These are phyloP conservation scores for Dromiciops gliroides DNA, from an alignment of 2,113 vertebrate species.

Conservation along the genomic window DNA sequence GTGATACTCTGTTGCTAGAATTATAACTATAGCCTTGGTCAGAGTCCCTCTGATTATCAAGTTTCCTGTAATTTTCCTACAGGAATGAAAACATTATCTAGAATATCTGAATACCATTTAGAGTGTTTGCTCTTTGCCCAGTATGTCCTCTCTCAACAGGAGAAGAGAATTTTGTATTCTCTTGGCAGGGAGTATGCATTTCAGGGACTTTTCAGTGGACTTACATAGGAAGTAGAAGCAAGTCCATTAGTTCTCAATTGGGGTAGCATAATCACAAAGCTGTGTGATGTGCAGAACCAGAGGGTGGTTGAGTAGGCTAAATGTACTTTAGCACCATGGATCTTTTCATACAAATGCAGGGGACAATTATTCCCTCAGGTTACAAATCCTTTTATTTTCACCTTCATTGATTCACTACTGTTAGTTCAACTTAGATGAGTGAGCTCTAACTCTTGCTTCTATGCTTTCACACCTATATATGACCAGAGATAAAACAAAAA, in stretches of 20 bases:
- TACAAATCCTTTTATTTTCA: conserved; percentile 55
- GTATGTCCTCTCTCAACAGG: neutral
- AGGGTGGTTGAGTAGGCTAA: neutral
- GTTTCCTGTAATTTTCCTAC: conserved; percentile 1
- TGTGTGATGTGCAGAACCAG: conserved; percentile 32
- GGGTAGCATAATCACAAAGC: neutral
- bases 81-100: conserved; percentile 37
- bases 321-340: neutral
- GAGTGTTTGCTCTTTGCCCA: neutral
- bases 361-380: conserved; percentile 39
- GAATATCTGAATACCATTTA: neutral
- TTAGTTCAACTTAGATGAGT: conserved; percentile 35
- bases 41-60: conserved; percentile 25
- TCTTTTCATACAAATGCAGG: conserved; percentile 14
- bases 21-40: neutral
- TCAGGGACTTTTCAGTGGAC: conserved; percentile 24
- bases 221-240: neutral
- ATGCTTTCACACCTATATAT: conserved; percentile 11
- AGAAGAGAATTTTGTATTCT: neutral
- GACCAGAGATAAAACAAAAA: neutral
- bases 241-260: conserved; percentile 1
- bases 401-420: conserved; percentile 48
- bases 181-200: neutral
- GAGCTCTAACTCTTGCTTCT: neutral
- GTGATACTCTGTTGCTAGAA: neutral